Conservation (phyloP, 2,113 vertebrate genomes). For the Cebus imitator region DNA sequence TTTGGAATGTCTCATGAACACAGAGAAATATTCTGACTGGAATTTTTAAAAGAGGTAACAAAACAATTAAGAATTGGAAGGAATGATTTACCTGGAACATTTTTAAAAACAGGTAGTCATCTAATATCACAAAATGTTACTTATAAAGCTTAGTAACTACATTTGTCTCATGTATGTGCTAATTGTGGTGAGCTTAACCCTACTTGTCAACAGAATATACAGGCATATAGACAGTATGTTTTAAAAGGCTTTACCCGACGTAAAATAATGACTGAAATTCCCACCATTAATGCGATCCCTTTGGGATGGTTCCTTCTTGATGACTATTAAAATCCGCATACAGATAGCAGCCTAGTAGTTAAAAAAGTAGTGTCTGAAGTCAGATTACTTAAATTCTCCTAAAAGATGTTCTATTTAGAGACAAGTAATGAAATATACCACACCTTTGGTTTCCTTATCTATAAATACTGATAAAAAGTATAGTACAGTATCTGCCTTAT, state of each 20-base stretch:
- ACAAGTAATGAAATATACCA: not conserved
- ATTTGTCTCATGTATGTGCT: slow-evolving; percentile 17
- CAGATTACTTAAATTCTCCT: not conserved
- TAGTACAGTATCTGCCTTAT: not conserved
- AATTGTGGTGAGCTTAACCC: not conserved
- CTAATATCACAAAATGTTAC: not conserved
- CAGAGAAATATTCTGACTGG: slow-evolving; percentile 10
- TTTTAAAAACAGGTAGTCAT: not conserved
- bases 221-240: not conserved
- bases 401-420: not conserved
- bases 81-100: not conserved
- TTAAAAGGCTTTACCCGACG: not conserved
- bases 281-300: not conserved
- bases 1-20: not conserved
- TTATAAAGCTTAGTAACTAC: not conserved
- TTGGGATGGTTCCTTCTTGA: not conserved
- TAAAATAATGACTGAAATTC: slow-evolving; percentile 40
- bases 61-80: not conserved
- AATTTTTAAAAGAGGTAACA: not conserved
- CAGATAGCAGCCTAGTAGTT: not conserved
- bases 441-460: not conserved
- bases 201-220: not conserved
- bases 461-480: not conserved
- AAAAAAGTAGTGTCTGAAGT: not conserved
- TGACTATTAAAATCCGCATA: slow-evolving; percentile 12